A percentile compares a stretch with the other conserved stretches of the same genome.
These are phyloP conservation scores for Heliocidaris erythrogramma DNA, from an alignment of 35 echinoderm and acorn worm species.

Conservation along the genomic window DNA sequence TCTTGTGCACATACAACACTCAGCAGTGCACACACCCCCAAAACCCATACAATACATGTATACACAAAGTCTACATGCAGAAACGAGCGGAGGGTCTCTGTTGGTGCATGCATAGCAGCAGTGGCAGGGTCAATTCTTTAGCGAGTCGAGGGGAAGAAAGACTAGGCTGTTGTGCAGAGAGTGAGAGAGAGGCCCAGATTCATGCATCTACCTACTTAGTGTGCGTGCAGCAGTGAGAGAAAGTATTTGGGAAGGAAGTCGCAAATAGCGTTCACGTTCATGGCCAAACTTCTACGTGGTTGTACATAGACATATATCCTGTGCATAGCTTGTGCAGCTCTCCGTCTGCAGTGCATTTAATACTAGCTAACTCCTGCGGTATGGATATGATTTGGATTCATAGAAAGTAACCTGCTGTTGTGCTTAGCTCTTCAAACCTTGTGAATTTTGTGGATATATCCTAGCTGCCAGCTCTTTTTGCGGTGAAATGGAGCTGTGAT, in stretches of 20 bases:
- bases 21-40: neutral
- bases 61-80: neutral
- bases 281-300: neutral
- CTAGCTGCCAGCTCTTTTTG: neutral
- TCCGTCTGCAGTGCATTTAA: neutral
- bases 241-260: neutral
- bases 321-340: neutral
- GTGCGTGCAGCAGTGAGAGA: neutral
- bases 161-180: neutral
- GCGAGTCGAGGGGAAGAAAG: neutral
- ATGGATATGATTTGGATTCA: neutral
- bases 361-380: neutral
- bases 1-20: neutral
- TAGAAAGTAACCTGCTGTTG: neutral
- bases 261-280: slow-evolving; percentile 3
- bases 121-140: neutral
- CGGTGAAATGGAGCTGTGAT: neutral
- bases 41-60: neutral
- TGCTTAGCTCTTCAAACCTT: neutral
- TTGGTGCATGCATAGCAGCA: neutral
- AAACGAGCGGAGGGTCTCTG: neutral
- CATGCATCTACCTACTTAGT: neutral
- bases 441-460: slow-evolving; percentile 10
- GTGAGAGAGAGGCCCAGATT: neutral
- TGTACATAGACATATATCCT: neutral